Evolutionary conservation across 1,140 invertebrate species (phyloP), one percentile per base, ranked within the genome.

Genomic region (Helicoverpa zea): DNA sequence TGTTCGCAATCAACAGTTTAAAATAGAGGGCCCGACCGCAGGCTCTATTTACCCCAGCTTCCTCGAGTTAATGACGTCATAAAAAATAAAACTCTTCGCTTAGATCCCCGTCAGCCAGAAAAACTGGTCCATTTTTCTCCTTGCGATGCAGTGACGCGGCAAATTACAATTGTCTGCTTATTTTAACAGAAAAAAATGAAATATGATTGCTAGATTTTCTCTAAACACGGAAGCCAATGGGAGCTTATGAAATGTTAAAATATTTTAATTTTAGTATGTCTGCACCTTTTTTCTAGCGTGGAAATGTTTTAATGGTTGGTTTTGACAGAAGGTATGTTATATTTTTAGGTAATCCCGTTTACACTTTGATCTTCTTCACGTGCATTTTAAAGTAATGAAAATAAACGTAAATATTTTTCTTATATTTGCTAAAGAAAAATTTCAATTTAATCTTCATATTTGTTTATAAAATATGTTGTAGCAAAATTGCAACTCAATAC

Each of bases 61-160:
- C 91, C 92, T 92, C 83, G 74, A 90, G 84, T 89, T 93, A 93
- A 92, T 93, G 91, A 93, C 86, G 88, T 90, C 92, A 90, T 90
- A 93, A 92, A 92, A 93, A 93, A 89, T 91, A 89, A 90, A 90
- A 89, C 82, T 83, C 80, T 80, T 83, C 86, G 85, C 86, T 90
- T 87, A 88, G 87, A 87, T 84, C 86, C 86, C 84, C 84, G 83
- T 85, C 82, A 82, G 80, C 85, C 85, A 87, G 84, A 90, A 91
- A 88, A 89, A 88, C 83, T 83, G 86, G 83, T 79, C 16, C 83
- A 85, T 85, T 89, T 87, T 85, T 89, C 86, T 89, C 75, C 66
- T 83, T 59, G 83, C 82, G 75, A 85, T 66, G 87, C 88, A 87
- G 81, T 89, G 82, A 88, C 81, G 86, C 85, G 88, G 88, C 89